phyloP scores from a whole-genome alignment of 2,113 vertebrate genomes.

The Odontophorus gujanensis region DNA sequence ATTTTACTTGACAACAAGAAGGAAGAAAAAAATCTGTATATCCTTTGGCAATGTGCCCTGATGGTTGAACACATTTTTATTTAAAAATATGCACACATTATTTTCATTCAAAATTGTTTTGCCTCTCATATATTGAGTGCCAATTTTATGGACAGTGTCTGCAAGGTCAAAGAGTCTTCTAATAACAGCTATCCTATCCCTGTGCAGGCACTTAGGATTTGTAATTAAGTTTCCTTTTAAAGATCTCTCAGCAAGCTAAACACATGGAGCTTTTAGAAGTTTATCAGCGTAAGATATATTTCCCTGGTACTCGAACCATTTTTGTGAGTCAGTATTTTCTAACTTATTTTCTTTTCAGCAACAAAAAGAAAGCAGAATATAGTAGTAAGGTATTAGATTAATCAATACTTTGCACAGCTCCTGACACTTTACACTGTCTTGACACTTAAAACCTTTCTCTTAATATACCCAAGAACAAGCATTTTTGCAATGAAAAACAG shows the following conservation, averaged over 20 bases:
- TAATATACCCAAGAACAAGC: not conserved
- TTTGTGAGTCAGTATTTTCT: not conserved
- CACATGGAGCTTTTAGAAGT: not conserved
- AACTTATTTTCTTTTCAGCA: not conserved
- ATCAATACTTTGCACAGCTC: not conserved
- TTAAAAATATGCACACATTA: slow-evolving; percentile 32
- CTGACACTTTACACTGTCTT: not conserved
- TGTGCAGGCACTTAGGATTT: not conserved
- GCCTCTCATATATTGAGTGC: not conserved
- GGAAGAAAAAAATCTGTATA: slow-evolving; percentile 28
- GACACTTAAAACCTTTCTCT: not conserved
- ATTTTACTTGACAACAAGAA: slow-evolving; percentile 37
- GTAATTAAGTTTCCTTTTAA: not conserved
- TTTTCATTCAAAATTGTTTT: slow-evolving; percentile 12
- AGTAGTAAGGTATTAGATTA: not conserved
- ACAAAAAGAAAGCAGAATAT: not conserved
- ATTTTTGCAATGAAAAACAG: not conserved
- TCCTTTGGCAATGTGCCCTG: slow-evolving; percentile 23
- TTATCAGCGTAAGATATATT: not conserved
- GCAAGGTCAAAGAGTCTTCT: not conserved
- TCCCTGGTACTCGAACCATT: not conserved
- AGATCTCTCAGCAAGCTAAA: not conserved
- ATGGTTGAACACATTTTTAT: slow-evolving; percentile 36
- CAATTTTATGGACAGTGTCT: not conserved
- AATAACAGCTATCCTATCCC: not conserved